phyloP scores from a whole-genome alignment of 2,888 invertebrate genomes.

The Diadromus collaris region DNA sequence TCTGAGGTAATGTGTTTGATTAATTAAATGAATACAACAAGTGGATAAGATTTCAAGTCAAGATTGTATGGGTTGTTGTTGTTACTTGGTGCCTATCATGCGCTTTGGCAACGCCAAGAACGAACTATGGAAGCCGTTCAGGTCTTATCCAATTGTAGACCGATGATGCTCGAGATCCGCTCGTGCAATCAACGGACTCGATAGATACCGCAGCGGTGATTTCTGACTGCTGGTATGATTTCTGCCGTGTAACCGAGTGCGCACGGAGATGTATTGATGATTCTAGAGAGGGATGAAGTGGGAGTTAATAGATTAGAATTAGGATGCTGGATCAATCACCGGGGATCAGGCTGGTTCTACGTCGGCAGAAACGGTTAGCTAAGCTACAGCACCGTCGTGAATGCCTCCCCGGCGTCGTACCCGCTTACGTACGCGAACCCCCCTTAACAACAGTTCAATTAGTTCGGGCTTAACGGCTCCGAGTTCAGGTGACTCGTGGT shows the following conservation, averaged over 20 bases:
- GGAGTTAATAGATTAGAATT: constrained; percentile 58
- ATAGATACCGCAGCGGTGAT: background rate
- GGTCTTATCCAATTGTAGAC: background rate
- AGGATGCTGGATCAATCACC: constrained; percentile 71
- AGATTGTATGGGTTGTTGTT: background rate
- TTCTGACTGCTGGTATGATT: background rate
- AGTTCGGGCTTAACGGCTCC: constrained; percentile 73
- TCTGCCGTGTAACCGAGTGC: constrained; percentile 3
- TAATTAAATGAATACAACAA: background rate
- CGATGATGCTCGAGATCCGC: background rate
- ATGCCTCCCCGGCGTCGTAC: constrained; percentile 39
- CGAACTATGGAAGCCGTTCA: background rate
- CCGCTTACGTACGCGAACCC: constrained; percentile 37
- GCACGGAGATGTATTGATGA: constrained; percentile 65
- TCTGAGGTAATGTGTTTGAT: background rate
- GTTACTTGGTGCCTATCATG: background rate
- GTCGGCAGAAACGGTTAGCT: constrained; percentile 68
- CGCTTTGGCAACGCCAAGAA: background rate
- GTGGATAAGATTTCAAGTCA: background rate
- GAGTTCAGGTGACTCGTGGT: constrained; percentile 73
- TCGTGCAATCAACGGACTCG: constrained; percentile 1
- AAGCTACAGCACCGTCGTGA: constrained; percentile 63
- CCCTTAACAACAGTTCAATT: constrained; percentile 71
- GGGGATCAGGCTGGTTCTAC: constrained; percentile 68
- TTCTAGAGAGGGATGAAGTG: constrained; percentile 38